Conservation (phyloP, 2,113 vertebrate genomes). For the Chloropsis hardwickii region DNA sequence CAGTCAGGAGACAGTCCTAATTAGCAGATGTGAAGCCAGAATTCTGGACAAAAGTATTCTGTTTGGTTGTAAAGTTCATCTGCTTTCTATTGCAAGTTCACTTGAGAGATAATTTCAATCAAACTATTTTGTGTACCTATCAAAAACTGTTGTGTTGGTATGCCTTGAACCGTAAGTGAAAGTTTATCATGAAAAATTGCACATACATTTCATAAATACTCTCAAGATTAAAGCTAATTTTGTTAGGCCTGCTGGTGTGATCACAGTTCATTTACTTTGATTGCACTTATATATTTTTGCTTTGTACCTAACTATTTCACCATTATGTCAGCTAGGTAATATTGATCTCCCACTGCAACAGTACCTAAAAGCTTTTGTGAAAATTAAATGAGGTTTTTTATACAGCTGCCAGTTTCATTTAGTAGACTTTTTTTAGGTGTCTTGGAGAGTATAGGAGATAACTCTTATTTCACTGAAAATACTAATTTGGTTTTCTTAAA, state of each 20-base stretch:
- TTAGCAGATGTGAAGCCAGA: background rate
- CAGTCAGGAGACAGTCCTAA: background rate
- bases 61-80: background rate
- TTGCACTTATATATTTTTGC: background rate
- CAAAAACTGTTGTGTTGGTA: background rate
- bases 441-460: background rate
- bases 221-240: conserved; percentile 10
- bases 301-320: background rate
- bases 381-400: conserved; percentile 3
- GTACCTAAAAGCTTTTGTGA: conserved; percentile 2
- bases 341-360: background rate
- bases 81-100: background rate
- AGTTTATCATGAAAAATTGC: background rate
- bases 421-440: background rate
- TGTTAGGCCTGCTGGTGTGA: background rate
- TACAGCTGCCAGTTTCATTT: background rate
- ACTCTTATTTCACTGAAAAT: conserved; percentile 7
- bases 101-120: background rate
- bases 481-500: conserved; percentile 15
- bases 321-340: background rate
- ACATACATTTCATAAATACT: conserved; percentile 14
- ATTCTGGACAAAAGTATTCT: conserved; percentile 15
- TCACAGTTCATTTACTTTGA: conserved; percentile 41
- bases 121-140: background rate
- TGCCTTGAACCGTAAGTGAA: background rate